Conservation (phyloP, 2,113 vertebrate genomes). For the Xenus cinereus region DNA sequence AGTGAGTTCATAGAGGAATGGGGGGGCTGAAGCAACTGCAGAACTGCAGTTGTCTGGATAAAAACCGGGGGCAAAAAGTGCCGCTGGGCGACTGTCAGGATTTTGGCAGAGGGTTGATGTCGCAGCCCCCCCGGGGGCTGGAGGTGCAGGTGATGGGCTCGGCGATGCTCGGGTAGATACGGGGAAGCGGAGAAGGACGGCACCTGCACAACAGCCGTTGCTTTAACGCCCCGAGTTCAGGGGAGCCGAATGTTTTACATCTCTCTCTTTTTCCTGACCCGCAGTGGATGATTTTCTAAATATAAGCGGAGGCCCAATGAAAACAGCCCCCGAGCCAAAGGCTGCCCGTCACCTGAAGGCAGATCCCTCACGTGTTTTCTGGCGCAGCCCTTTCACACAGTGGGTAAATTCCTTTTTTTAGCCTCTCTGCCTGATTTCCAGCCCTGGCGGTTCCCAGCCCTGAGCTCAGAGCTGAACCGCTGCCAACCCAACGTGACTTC, state of each 20-base stretch:
- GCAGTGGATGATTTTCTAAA: background rate
- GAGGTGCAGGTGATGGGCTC: background rate
- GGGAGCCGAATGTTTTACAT: background rate
- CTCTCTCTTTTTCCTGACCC: background rate
- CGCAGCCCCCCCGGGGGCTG: rapidly evolving
- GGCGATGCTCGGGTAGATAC: rapidly evolving
- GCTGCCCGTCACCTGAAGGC: background rate
- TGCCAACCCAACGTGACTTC: conserved; percentile 3
- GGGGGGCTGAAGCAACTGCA: background rate
- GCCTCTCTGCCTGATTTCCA: background rate
- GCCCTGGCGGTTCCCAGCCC: background rate
- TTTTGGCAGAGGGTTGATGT: rapidly evolving
- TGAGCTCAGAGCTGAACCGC: background rate
- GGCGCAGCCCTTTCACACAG: background rate
- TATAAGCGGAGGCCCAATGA: background rate
- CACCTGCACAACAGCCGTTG: rapidly evolving
- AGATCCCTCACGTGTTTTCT: background rate
- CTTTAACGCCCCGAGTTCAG: rapidly evolving
- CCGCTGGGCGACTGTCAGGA: background rate
- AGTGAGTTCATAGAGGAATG: background rate
- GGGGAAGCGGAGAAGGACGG: background rate
- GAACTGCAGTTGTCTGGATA: no score
- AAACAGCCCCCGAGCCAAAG: background rate
- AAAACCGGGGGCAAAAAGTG: background rate
- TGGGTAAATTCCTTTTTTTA: background rate